Evolutionary conservation across 2,888 invertebrate genomes (phyloP).

Genomic region (Timema podura): DNA sequence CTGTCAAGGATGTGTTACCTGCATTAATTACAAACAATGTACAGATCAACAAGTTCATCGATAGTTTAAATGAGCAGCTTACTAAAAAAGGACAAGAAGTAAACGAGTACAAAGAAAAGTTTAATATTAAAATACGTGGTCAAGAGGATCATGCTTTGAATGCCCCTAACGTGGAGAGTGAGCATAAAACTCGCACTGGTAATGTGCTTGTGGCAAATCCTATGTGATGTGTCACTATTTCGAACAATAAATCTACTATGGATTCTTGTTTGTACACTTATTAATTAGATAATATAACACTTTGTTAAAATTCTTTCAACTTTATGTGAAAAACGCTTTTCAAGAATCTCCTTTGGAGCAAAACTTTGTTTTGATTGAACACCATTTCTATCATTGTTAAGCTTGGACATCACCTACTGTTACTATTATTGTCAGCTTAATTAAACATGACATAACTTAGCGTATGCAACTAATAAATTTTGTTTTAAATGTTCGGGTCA

Average conservation of each 20-base stretch:
- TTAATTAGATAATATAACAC: too few relatives aligned
- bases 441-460: too few relatives aligned
- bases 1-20: slow-evolving; percentile 87
- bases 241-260: slow-evolving; percentile 1
- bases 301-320: too few relatives aligned
- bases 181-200: slow-evolving; percentile 28
- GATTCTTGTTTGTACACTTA: too few relatives aligned
- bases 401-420: too few relatives aligned
- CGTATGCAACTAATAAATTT: too few relatives aligned
- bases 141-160: slow-evolving; percentile 45
- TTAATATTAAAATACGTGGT: slow-evolving; percentile 81
- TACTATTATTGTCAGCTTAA: too few relatives aligned
- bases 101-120: slow-evolving; percentile 85
- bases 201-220: slow-evolving; percentile 28
- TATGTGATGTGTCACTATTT: slow-evolving; percentile 12
- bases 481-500: too few relatives aligned
- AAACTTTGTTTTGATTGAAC: too few relatives aligned
- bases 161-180: slow-evolving; percentile 31
- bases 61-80: slow-evolving; percentile 74
- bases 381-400: too few relatives aligned
- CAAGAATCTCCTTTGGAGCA: too few relatives aligned
- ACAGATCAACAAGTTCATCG: slow-evolving; percentile 71
- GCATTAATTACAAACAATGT: slow-evolving; percentile 75
- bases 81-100: slow-evolving; percentile 84
- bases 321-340: too few relatives aligned